These are phyloP conservation scores for Didymodactylos carnosus DNA, from an alignment of 2,888 invertebrate species.

Conservation along the genomic window DNA sequence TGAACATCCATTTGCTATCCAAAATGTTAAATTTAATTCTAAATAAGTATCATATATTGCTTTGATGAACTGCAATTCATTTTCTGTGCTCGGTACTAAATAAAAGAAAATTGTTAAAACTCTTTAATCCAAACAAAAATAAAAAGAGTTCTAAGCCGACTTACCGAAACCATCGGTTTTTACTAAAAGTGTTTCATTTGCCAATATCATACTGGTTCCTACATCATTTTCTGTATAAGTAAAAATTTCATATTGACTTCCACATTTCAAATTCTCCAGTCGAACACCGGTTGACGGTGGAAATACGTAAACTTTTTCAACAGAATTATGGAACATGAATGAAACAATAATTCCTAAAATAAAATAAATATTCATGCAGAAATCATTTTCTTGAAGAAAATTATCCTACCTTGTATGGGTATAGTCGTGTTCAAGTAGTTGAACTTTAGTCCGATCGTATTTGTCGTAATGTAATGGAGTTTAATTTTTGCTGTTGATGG, in stretches of 20 bases:
- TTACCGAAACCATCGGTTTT: not conserved
- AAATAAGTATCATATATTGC: not conserved
- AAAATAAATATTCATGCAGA: no score
- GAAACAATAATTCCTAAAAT: no score
- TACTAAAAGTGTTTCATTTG: not conserved
- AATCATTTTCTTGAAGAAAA: no score
- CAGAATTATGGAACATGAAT: no score
- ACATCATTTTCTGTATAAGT: not conserved
- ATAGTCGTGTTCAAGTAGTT: no score
- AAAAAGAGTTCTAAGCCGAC: no score
- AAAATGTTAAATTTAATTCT: not conserved
- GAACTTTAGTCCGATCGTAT: no score
- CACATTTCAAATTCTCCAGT: not conserved
- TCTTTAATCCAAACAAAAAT: not conserved
- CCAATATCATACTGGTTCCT: not conserved
- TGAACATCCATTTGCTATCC: not conserved
- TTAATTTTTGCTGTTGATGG: no score
- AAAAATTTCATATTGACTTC: not conserved
- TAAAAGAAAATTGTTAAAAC: no score
- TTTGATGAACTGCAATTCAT: not conserved
- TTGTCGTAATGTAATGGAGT: no score
- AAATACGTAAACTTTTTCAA: no score
- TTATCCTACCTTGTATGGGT: no score
- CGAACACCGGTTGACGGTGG: not conserved
- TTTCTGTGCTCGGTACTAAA: not conserved